A percentile compares a stretch with the other conserved stretches of the same genome.
Evolutionary conservation across 2,888 invertebrate species (phyloP).

Genomic region (Dryobota labecula): DNA sequence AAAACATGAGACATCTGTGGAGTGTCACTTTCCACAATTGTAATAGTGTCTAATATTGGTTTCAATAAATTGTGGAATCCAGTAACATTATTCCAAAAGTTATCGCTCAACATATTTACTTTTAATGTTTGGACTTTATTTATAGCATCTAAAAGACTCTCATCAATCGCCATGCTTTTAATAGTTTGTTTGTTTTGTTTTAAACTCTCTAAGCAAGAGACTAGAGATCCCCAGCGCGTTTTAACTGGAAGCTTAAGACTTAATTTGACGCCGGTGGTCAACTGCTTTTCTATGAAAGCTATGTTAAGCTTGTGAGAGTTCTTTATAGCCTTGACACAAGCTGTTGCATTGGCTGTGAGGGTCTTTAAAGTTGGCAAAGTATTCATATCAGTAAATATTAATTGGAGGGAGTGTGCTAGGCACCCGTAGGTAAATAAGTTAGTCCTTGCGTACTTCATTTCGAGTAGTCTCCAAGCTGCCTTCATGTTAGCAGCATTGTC

Average conservation of each 20-base stretch:
- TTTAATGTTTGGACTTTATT: background rate
- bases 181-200: slow-evolving; percentile 2
- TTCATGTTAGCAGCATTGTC: slow-evolving; percentile 23
- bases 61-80: slow-evolving; percentile 4
- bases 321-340: background rate
- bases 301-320: background rate
- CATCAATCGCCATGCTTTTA: background rate
- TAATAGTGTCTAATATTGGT: slow-evolving; percentile 11
- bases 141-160: background rate
- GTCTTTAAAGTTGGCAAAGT: slow-evolving; percentile 7
- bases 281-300: background rate
- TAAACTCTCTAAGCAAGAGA: background rate
- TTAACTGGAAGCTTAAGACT: slow-evolving; percentile 4
- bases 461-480: slow-evolving; percentile 8
- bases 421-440: slow-evolving; percentile 11
- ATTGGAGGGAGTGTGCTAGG: slow-evolving; percentile 2
- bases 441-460: slow-evolving; percentile 12
- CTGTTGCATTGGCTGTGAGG: background rate
- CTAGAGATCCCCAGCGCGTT: background rate
- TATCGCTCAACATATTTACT: background rate
- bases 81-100: background rate
- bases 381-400: slow-evolving; percentile 7
- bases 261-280: background rate
- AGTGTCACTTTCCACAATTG: background rate
- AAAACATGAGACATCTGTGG: slow-evolving; percentile 2